Conservation (phyloP, 2,797 vertebrate species). For the Melanotaenia trifasciata region DNA sequence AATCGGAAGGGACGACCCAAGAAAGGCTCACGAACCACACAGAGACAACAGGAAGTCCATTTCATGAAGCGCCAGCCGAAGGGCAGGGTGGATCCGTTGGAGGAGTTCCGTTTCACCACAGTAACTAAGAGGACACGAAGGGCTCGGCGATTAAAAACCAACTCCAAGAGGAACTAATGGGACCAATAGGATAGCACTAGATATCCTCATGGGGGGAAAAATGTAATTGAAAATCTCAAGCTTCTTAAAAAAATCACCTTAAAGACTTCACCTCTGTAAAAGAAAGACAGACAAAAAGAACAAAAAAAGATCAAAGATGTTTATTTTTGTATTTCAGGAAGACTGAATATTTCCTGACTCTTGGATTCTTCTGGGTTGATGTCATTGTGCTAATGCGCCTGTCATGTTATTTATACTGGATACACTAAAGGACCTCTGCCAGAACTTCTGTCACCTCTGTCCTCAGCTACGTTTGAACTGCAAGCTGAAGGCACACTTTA, state of each 20-base stretch:
- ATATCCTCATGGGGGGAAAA: conserved; percentile 41
- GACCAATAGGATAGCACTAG: conserved; percentile 59
- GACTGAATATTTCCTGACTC: conserved; percentile 78
- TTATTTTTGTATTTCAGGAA: conserved; percentile 89
- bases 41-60: conserved; percentile 88
- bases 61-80: conserved; percentile 88
- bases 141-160: conserved; percentile 84
- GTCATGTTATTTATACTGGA: conserved; percentile 88
- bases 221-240: conserved; percentile 64
- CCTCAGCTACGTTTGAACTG: conserved; percentile 76
- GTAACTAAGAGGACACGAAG: conserved; percentile 88
- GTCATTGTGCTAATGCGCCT: conserved; percentile 77
- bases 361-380: conserved; percentile 82
- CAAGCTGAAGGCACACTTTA: conserved; percentile 70
- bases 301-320: conserved; percentile 80
- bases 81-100: conserved; percentile 79
- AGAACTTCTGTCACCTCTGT: conserved; percentile 66
- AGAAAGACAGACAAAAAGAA: conserved; percentile 67
- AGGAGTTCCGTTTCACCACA: conserved; percentile 86
- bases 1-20: conserved; percentile 87
- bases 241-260: conserved; percentile 71
- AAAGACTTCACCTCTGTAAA: conserved; percentile 67
- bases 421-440: conserved; percentile 80
- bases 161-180: conserved; percentile 80
- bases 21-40: conserved; percentile 85